Evolutionary conservation across 1,140 invertebrate species (phyloP).

Genomic region (Zaprionus ornatus): DNA sequence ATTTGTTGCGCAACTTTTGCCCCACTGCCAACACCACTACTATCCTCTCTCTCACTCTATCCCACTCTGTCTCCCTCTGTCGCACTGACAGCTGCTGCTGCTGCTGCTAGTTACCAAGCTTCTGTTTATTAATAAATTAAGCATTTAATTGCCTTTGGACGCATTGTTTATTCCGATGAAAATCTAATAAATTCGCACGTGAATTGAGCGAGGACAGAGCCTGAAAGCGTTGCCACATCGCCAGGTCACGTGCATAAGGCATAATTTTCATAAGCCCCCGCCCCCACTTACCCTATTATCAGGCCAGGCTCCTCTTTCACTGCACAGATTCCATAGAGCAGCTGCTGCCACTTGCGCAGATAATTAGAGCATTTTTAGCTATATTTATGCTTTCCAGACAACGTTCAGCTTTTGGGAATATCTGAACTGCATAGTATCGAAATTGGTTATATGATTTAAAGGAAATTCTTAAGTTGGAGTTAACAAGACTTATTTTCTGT

Average conservation of each 20-base stretch:
- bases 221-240: conserved; percentile 1
- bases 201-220: conserved; percentile 34
- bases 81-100: conserved; percentile 47
- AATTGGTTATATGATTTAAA: neutral
- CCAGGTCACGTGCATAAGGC: conserved; percentile 65
- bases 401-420: neutral
- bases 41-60: neutral
- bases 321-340: conserved; percentile 26
- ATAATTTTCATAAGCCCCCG: conserved; percentile 49
- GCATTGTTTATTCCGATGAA: conserved; percentile 74
- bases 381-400: neutral
- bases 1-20: conserved; percentile 60
- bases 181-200: conserved; percentile 75
- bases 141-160: conserved; percentile 72
- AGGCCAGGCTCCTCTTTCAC: neutral
- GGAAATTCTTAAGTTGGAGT: too few species aligned
- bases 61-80: too few species aligned
- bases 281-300: neutral
- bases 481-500: too few species aligned
- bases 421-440: neutral
- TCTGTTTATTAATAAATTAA: conserved; percentile 77
- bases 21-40: neutral
- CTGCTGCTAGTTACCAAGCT: conserved; percentile 8
- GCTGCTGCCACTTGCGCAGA: conserved; percentile 58
- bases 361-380: conserved; percentile 46